These are phyloP conservation scores for Epirrhoe alternata DNA, from an alignment of 2,888 invertebrate genomes.

Conservation along the genomic window DNA sequence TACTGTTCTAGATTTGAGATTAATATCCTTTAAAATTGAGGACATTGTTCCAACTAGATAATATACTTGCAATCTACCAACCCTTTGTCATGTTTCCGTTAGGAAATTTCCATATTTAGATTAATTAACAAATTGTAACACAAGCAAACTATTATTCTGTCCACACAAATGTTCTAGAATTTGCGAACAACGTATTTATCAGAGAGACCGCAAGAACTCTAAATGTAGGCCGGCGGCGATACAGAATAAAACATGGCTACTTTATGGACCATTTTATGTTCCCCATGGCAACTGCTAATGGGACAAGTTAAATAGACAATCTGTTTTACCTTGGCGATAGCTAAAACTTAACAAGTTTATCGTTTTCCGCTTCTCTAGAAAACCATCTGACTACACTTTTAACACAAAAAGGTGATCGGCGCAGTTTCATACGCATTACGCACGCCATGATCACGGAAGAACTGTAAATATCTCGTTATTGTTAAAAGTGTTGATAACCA, in stretches of 20 bases:
- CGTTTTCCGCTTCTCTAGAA: no score
- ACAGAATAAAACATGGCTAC: conserved; percentile 31
- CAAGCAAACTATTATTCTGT: conserved; percentile 30
- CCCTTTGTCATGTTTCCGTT: conserved; percentile 14
- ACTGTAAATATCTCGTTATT: no score
- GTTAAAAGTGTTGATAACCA: no score
- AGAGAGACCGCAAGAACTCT: conserved; percentile 31
- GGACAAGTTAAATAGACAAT: conserved; percentile 15
- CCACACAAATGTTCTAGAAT: conserved; percentile 28
- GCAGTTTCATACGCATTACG: no score
- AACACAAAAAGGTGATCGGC: no score
- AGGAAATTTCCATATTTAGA: conserved; percentile 23
- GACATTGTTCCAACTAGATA: background rate
- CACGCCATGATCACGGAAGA: no score
- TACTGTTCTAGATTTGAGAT: background rate
- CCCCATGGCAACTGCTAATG: conserved; percentile 20
- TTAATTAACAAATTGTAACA: conserved; percentile 23
- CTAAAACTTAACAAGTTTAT: no score
- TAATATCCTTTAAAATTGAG: background rate
- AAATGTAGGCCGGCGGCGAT: conserved; percentile 35
- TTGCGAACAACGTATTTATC: conserved; percentile 38
- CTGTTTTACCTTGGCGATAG: conserved; percentile 1
- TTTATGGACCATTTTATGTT: conserved; percentile 32
- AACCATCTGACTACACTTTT: no score
- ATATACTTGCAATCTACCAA: conserved; percentile 2